phyloP scores from a whole-genome alignment of 2,888 invertebrate genomes.

The Sesia apiformis region DNA sequence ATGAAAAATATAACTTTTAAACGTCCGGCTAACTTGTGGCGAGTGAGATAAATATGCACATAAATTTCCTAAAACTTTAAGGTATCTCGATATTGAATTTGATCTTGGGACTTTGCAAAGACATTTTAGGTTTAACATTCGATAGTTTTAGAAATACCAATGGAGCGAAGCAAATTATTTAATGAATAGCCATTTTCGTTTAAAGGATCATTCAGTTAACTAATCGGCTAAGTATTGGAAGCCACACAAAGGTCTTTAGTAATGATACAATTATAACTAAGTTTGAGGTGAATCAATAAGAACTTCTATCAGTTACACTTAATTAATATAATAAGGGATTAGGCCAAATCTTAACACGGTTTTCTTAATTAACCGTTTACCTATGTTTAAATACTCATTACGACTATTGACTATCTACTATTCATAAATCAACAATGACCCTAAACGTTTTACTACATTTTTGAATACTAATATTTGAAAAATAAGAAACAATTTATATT shows the following conservation, averaged over 20 bases:
- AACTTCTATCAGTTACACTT: neutral
- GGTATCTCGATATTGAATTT: no score
- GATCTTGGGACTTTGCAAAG: no score
- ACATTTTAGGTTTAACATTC: no score
- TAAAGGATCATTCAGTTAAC: neutral
- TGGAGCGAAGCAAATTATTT: neutral
- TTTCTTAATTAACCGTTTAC: neutral
- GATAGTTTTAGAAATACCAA: neutral
- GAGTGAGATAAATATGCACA: no score
- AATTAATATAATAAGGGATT: neutral
- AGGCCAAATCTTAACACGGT: neutral
- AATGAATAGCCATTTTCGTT: neutral
- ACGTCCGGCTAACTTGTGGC: no score
- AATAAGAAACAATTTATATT: no score
- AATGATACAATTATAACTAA: neutral
- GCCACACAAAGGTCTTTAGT: neutral
- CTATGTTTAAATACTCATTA: neutral
- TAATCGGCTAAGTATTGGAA: neutral
- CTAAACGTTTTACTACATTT: no score
- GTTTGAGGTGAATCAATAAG: neutral
- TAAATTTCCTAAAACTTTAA: no score
- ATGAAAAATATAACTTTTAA: no score
- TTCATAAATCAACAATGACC: no score
- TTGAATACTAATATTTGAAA: no score
- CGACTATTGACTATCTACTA: no score